Base-by-base conservation (phyloP, 1,140 invertebrate genomes). In the Neuroterus valhalla region DNA sequence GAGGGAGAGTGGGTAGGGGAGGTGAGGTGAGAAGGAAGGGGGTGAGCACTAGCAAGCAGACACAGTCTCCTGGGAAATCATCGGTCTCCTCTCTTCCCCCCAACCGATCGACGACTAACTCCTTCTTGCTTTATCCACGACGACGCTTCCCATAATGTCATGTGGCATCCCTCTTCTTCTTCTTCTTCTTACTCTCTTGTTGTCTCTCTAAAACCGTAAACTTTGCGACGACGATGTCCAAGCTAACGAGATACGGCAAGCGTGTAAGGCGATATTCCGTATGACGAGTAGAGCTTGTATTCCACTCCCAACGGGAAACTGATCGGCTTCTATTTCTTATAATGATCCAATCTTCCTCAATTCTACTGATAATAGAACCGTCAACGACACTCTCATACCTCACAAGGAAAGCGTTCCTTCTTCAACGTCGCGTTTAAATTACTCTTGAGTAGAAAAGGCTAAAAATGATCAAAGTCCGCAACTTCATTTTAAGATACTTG, bases 41-140 rank as follows among this genome's bases (percentile, higher is more conserved):
- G 68, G 26, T n/a, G 68, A 71, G 43, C 38, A 55, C 23, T 15
- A 15, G 68, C 38, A 48, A 50, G 83, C 71, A 82, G 77, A 87
- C 81, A 66, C 21, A 19, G 73, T 26, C 87, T 81, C 86, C 52
- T 83, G 87, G 88, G 88, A 89, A 89, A 89, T 89, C 88, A 89
- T 88, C 75, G 84, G 79, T 85, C 84, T 88, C 86, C 84, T 86
- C 79, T 82, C 74, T 74, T 81, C 77, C 81, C 78, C 71, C 73
- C 72, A 48, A 48, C 45, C 71, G 68, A 73, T 75, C 68, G 71
- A 52, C 69, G 71, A 74, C 74, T 14, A 12, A 46, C 66, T 46
- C 68, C 38, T 38, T 50, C 38, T 38, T 66, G 52, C 75, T 55
- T 66, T 38, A 62, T 62, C 55, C 55, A 62, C 14, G 23, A 26